Base-by-base conservation (phyloP, 1,140 invertebrate genomes). In the Artemia franciscana region DNA sequence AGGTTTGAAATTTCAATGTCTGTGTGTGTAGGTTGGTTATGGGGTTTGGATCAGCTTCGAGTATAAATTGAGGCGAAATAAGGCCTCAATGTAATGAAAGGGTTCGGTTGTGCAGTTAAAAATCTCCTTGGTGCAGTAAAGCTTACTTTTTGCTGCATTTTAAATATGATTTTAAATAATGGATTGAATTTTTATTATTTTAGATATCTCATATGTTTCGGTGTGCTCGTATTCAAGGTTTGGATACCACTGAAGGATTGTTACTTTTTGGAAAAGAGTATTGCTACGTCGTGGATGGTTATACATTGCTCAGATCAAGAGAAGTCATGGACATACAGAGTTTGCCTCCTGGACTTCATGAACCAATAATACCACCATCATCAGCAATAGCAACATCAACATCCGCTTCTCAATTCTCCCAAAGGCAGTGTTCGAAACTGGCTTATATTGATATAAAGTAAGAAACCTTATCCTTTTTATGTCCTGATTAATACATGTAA, bases 231-330 rank as follows among this genome's bases (percentile, higher is more conserved):
- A 93, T 99, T 64, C 91, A 97, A 77, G 95, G 95, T 12, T 69
- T 82, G 30, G 95, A 98, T 69, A 97, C 93, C 0, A 87, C 85
- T 12, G 96, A 99, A 76, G 95, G 95, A 0, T 67, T 83, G 5
- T 75, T 99, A 0, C 75, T 99, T 18, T 73, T 98, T 23, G 98
- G 99, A 5, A 89, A 91, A 70, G 93, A 98, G 71, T 90, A 98
- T 70, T 95, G 95, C 71, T 98, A 98, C 73, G 87, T 99, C 5
- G 89, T 99, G 26, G 95, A 98, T 76, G 95, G 95, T 4, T 98
- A 98, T 70, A 98, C 94, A 1, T 74, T 98, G 27, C 74, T 97
- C 0, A 95, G 94, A 71, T 91, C 91, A 63, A 77, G 91, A 62
- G 94, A 98, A 75, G 98, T 84, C 30, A 78, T 91, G 27, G 88